Evolutionary conservation across 2,113 vertebrate species (phyloP).

Genomic region (Engystomops pustulosus): DNA sequence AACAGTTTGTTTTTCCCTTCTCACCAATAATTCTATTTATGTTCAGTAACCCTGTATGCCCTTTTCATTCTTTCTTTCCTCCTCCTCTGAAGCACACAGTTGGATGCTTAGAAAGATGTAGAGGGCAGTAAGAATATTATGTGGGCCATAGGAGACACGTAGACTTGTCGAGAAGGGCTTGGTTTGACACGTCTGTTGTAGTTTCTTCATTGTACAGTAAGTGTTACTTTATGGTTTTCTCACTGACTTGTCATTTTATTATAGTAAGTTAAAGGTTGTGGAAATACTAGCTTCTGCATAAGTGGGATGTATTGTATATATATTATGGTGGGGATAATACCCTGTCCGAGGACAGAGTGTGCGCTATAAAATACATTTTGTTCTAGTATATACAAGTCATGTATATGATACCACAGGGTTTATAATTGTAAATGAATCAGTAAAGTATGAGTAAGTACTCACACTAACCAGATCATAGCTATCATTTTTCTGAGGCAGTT

Average conservation of each 20-base stretch:
- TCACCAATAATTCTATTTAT: background rate
- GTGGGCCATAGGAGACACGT: background rate
- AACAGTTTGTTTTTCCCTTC: background rate
- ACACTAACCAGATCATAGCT: too few species aligned
- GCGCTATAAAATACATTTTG: too few species aligned
- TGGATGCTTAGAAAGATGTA: background rate
- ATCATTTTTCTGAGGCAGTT: too few species aligned
- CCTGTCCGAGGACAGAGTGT: too few species aligned
- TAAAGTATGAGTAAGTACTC: too few species aligned
- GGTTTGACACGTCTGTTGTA: background rate
- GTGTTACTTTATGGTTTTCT: constrained; percentile 12
- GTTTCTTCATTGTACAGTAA: background rate
- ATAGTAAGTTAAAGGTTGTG: background rate
- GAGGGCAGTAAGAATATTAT: background rate
- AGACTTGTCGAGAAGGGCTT: background rate
- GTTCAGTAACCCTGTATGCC: background rate
- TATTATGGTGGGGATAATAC: too few species aligned
- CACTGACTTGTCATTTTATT: background rate
- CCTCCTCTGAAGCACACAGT: background rate
- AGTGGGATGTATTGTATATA: too few species aligned
- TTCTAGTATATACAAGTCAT: too few species aligned
- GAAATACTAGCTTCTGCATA: background rate
- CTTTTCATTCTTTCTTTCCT: background rate
- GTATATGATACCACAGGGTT: too few species aligned
- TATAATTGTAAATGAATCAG: too few species aligned